These are phyloP conservation scores for Galbula dea DNA, from an alignment of 2,113 vertebrate genomes.

Conservation along the genomic window DNA sequence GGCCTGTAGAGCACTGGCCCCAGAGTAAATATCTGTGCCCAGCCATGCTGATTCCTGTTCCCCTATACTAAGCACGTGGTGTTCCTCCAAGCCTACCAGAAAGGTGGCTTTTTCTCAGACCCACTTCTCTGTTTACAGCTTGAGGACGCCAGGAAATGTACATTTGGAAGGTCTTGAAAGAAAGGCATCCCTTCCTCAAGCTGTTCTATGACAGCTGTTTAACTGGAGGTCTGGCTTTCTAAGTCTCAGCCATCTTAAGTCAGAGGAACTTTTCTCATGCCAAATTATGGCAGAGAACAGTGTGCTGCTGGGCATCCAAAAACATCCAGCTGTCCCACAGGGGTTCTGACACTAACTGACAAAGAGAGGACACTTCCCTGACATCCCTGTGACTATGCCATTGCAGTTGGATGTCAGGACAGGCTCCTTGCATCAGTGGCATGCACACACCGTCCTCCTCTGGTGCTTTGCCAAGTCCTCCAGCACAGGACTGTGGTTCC, in stretches of 20 bases:
- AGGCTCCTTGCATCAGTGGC: neutral
- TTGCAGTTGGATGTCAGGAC: neutral
- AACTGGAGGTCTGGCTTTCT: neutral
- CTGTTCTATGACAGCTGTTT: neutral
- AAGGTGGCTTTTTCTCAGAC: conserved; percentile 17
- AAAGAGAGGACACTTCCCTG: neutral
- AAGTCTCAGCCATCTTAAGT: neutral
- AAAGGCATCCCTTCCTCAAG: neutral
- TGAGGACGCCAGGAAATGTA: neutral
- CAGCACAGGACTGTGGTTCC: neutral
- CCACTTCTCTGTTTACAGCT: neutral
- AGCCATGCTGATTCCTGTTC: neutral
- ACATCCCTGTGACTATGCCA: neutral
- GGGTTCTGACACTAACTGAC: neutral
- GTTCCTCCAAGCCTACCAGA: neutral
- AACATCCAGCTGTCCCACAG: neutral
- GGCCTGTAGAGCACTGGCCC: neutral
- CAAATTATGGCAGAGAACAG: neutral
- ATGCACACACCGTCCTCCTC: neutral
- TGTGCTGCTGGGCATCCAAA: neutral
- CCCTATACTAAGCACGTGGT: neutral
- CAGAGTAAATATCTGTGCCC: neutral
- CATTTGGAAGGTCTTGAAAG: neutral
- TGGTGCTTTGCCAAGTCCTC: neutral
- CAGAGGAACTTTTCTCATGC: neutral